Conservation (phyloP, 2,113 vertebrate genomes). For the Bubalus kerabau region DNA sequence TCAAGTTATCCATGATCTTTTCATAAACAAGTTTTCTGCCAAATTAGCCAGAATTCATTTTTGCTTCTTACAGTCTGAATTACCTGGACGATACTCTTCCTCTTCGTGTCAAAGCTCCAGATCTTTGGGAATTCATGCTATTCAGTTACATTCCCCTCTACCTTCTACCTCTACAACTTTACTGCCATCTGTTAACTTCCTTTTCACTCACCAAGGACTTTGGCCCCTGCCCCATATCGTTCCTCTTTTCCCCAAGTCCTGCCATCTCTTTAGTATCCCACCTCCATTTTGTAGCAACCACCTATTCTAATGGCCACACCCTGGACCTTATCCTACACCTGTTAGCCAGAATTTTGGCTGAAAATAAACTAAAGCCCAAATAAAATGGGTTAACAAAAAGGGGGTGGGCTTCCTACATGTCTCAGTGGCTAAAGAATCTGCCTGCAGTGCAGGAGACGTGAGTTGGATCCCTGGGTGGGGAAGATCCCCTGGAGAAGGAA, state of each 20-base stretch:
- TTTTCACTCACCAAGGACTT: background rate
- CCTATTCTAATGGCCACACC: background rate
- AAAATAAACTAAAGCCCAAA: background rate
- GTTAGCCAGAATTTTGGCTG: background rate
- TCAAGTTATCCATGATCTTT: background rate
- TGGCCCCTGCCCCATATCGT: background rate
- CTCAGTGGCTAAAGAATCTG: background rate
- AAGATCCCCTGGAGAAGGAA: background rate
- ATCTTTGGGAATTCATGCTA: background rate
- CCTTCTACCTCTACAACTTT: background rate
- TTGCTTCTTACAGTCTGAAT: background rate
- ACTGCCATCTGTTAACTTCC: background rate
- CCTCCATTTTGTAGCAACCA: background rate
- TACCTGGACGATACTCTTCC: background rate
- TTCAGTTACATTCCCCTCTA: background rate
- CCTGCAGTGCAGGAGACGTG: background rate
- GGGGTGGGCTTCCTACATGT: background rate
- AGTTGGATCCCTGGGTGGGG: background rate
- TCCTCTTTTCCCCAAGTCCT: background rate
- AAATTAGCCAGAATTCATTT: background rate
- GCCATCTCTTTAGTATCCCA: background rate
- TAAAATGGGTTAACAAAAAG: background rate
- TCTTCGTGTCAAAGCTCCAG: background rate
- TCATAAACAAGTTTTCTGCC: background rate
- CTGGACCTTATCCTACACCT: background rate